phyloP scores from a whole-genome alignment of 1,140 invertebrate genomes.

The Aphaenogaster rudis region DNA sequence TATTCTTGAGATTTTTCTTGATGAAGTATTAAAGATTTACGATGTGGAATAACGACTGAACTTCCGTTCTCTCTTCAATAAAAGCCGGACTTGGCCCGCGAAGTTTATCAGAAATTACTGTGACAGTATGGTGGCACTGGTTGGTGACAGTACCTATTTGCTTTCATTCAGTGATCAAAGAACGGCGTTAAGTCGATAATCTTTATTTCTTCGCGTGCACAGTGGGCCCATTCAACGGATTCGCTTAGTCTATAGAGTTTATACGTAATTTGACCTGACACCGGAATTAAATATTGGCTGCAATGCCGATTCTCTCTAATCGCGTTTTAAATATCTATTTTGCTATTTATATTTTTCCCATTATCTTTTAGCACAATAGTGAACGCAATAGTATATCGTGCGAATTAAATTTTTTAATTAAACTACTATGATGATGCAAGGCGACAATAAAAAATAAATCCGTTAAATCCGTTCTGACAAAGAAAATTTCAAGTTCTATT shows the following conservation, averaged over 20 bases:
- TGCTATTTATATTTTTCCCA: not conserved
- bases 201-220: constrained; percentile 66
- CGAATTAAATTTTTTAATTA: not conserved
- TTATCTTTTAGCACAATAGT: not conserved
- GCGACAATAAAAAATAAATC: not conserved
- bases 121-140: constrained; percentile 35
- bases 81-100: not conserved
- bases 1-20: not conserved
- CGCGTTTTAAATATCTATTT: not conserved
- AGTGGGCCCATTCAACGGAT: constrained; percentile 66
- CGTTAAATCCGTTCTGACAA: not conserved
- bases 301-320: constrained; percentile 9
- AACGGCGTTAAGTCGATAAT: constrained; percentile 72
- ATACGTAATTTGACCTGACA: constrained; percentile 51
- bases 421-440: not conserved
- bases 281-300: constrained; percentile 39
- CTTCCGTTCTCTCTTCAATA: not conserved
- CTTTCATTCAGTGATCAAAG: constrained; percentile 75
- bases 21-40: not conserved
- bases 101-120: constrained; percentile 71
- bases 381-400: not conserved
- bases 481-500: not conserved
- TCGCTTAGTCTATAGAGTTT: constrained; percentile 18
- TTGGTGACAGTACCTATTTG: constrained; percentile 70
- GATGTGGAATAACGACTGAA: not conserved